Conservation (phyloP, 2,797 vertebrate species). For the Coranthus polyacanthus region DNA sequence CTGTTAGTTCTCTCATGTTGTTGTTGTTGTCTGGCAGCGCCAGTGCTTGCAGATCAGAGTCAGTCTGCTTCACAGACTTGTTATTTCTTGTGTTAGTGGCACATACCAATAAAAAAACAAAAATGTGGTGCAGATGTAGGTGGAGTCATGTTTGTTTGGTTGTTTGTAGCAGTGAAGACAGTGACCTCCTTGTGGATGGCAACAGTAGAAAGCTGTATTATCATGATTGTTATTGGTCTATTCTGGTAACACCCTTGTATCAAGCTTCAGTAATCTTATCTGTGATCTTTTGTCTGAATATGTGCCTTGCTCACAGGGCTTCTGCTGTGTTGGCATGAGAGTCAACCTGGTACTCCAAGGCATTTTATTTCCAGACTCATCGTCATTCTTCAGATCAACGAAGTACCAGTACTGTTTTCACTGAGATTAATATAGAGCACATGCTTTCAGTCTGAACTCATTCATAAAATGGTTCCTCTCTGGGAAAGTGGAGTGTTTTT, state of each 20-base stretch:
- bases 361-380: constrained; percentile 24
- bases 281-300: constrained; percentile 51
- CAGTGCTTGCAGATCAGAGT: constrained; percentile 25
- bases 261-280: constrained; percentile 54
- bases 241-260: constrained; percentile 31
- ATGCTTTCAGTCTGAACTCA: constrained; percentile 63
- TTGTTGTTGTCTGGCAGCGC: constrained; percentile 35
- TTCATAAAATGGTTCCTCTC: constrained; percentile 73
- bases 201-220: constrained; percentile 6
- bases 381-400: constrained; percentile 56
- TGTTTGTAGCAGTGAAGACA: constrained; percentile 10
- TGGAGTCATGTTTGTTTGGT: constrained; percentile 10
- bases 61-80: not conserved
- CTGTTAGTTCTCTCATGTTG: constrained; percentile 35
- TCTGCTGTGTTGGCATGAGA: constrained; percentile 38
- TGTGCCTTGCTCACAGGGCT: constrained; percentile 40
- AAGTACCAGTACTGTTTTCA: constrained; percentile 41
- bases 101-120: constrained; percentile 14
- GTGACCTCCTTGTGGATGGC: not conserved
- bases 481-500: constrained; percentile 66
- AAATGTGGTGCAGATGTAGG: constrained; percentile 4
- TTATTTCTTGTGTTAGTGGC: constrained; percentile 12
- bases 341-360: constrained; percentile 31
- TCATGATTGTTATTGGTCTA: constrained; percentile 25
- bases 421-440: constrained; percentile 59